Conservation (phyloP, 2,888 invertebrate species). For the Leptinotarsa haldemani region DNA sequence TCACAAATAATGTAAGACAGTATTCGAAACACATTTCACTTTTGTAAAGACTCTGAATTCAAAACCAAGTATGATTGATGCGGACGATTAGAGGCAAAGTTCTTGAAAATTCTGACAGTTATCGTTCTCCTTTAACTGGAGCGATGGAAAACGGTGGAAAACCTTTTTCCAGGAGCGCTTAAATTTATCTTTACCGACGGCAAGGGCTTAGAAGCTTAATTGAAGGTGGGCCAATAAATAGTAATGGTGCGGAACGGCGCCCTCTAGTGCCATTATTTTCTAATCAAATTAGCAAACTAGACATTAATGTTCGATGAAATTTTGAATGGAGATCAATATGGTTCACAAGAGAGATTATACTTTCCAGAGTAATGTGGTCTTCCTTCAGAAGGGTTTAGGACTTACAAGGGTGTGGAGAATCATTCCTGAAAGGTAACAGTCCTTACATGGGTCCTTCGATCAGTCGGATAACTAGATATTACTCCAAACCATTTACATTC, state of each 20-base stretch:
- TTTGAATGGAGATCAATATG: slow-evolving; percentile 52
- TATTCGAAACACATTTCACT: slow-evolving; percentile 27
- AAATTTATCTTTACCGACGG: slow-evolving; percentile 52
- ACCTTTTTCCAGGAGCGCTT: slow-evolving; percentile 45
- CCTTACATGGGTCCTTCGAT: not conserved
- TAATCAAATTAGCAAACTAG: slow-evolving; percentile 58
- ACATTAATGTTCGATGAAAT: slow-evolving; percentile 52
- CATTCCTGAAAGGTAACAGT: not conserved
- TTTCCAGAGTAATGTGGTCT: slow-evolving; percentile 19
- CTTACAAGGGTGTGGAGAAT: not conserved
- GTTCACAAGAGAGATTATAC: slow-evolving; percentile 23
- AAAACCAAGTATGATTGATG: slow-evolving; percentile 45
- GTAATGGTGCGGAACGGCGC: slow-evolving; percentile 56
- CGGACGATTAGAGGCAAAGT: slow-evolving; percentile 43
- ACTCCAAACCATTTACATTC: no score
- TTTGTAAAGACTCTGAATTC: slow-evolving; percentile 46
- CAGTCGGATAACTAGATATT: not conserved
- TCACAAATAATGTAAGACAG: slow-evolving; percentile 17
- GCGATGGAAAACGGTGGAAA: slow-evolving; percentile 44
- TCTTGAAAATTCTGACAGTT: slow-evolving; percentile 39
- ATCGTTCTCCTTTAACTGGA: slow-evolving; percentile 32
- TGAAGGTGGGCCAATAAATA: slow-evolving; percentile 59
- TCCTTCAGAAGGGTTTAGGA: slow-evolving; percentile 7
- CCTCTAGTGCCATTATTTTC: slow-evolving; percentile 58
- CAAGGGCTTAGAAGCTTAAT: slow-evolving; percentile 56